phyloP scores from a whole-genome alignment of 2,797 vertebrate species.

The Salmo trutta region DNA sequence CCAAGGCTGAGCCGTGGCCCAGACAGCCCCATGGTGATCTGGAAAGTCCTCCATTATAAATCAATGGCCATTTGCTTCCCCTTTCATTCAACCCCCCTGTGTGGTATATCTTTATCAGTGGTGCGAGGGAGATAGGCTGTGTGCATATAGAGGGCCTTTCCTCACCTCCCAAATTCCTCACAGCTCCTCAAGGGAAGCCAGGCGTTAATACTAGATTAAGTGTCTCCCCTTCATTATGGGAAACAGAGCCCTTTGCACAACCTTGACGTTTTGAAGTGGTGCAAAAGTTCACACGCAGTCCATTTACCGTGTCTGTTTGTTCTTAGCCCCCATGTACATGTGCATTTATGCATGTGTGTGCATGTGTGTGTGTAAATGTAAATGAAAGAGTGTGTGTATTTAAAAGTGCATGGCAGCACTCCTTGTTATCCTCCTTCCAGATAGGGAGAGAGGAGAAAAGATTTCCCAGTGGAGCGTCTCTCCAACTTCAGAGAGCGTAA shows the following conservation, averaged over 20 bases:
- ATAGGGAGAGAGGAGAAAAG: constrained; percentile 24
- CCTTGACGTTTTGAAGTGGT: constrained; percentile 61
- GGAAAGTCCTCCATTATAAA: constrained; percentile 71
- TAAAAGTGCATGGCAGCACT: constrained; percentile 22
- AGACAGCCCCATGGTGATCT: constrained; percentile 54
- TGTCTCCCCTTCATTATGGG: constrained; percentile 66
- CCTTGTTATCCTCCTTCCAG: constrained; percentile 38
- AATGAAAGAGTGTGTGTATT: constrained; percentile 13
- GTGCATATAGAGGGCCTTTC: constrained; percentile 40
- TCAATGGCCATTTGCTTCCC: constrained; percentile 69
- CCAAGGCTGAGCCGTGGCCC: constrained; percentile 40
- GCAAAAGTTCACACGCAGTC: constrained; percentile 60
- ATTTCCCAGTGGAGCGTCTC: constrained; percentile 36
- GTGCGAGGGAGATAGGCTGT: constrained; percentile 9
- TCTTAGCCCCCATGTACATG: constrained; percentile 5
- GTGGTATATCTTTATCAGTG: constrained; percentile 47
- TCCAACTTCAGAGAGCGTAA: constrained; percentile 45
- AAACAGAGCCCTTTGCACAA: constrained; percentile 59
- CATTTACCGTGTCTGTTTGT: constrained; percentile 45
- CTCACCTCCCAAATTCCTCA: constrained; percentile 47
- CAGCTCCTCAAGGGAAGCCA: constrained; percentile 55
- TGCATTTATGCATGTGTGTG: constrained; percentile 4
- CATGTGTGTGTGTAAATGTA: not conserved
- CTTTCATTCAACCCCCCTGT: constrained; percentile 60
- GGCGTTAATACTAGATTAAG: constrained; percentile 70